Conservation (phyloP, 2,888 invertebrate species). For the Morinoia aosen region DNA sequence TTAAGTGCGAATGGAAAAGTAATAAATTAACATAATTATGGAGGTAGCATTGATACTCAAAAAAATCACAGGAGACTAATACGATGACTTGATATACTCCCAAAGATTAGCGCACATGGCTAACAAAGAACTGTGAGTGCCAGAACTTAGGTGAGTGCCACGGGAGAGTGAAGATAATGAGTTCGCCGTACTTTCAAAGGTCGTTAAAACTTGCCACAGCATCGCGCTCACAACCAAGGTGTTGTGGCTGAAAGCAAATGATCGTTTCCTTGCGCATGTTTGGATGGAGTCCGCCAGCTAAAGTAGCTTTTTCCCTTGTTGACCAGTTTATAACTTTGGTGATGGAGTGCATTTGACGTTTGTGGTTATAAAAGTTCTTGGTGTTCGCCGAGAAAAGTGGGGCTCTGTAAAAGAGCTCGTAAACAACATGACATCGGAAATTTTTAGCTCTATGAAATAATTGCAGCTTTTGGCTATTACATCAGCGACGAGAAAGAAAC, state of each 20-base stretch:
- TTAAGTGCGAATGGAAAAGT: not conserved
- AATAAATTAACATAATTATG: not conserved
- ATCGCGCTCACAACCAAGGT: not conserved
- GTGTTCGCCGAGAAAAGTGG: not conserved
- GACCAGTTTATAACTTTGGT: conserved; percentile 6
- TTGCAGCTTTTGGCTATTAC: not conserved
- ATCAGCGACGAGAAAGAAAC: not conserved
- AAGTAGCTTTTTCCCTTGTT: not conserved
- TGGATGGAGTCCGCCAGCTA: not conserved
- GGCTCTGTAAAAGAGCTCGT: not conserved
- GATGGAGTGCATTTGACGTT: conserved; percentile 1
- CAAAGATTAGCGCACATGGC: not conserved
- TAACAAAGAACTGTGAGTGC: not conserved
- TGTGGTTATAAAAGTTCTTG: not conserved
- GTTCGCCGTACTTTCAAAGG: not conserved
- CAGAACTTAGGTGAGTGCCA: not conserved
- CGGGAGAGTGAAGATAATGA: conserved; percentile 2
- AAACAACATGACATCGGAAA: not conserved
- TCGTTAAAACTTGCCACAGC: not conserved
- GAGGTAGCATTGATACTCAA: not conserved
- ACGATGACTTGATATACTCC: not conserved
- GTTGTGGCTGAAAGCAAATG: not conserved
- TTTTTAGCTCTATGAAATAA: not conserved
- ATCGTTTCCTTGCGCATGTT: not conserved
- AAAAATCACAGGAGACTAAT: not conserved